Conservation (phyloP, 2,797 vertebrate genomes). For the Psittacula echo region DNA sequence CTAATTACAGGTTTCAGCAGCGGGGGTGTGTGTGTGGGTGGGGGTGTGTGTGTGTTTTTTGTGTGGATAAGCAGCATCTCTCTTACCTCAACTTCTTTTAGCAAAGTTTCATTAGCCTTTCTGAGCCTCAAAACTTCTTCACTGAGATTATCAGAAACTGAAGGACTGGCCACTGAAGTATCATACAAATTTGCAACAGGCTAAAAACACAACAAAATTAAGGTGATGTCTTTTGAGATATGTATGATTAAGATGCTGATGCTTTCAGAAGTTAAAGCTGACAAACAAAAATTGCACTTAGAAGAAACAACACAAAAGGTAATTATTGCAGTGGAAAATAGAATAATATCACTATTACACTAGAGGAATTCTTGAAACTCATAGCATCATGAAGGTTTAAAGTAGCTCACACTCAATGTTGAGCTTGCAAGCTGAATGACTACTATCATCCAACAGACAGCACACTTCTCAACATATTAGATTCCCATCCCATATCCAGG, state of each 20-base stretch:
- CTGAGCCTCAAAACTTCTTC: slow-evolving; percentile 81
- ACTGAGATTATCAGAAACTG: slow-evolving; percentile 61
- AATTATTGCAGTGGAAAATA: not conserved
- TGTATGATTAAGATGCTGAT: not conserved
- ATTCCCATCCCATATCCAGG: not conserved
- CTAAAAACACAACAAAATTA: slow-evolving; percentile 66
- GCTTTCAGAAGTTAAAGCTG: not conserved
- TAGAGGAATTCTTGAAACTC: not conserved
- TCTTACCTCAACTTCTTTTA: slow-evolving; percentile 86
- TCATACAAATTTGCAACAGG: slow-evolving; percentile 67
- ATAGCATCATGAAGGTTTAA: not conserved
- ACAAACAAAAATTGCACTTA: not conserved
- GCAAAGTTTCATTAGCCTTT: slow-evolving; percentile 82
- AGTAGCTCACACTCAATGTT: not conserved
- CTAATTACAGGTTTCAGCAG: not conserved
- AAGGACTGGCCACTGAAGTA: slow-evolving; percentile 2
- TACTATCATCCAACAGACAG: not conserved
- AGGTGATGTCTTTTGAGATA: not conserved
- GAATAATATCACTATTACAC: not conserved
- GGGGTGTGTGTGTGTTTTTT: not conserved
- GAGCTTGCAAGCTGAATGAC: not conserved
- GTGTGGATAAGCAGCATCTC: not conserved
- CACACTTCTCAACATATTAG: not conserved
- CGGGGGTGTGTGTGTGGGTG: fast-evolving
- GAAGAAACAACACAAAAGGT: not conserved